These are phyloP conservation scores for Pyrochroa serraticornis DNA, from an alignment of 2,888 invertebrate genomes.

Conservation along the genomic window DNA sequence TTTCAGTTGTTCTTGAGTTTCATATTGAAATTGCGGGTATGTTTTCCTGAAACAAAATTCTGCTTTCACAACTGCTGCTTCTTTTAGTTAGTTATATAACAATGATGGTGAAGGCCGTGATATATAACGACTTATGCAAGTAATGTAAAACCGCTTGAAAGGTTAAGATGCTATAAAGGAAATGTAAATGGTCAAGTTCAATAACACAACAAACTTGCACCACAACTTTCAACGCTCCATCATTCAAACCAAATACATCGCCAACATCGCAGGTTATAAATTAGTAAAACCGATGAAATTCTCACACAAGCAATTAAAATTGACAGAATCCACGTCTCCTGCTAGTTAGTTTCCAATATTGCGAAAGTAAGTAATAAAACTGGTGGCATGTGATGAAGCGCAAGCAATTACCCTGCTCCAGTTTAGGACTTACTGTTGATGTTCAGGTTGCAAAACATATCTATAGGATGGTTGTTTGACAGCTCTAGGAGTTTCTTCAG, in stretches of 20 bases:
- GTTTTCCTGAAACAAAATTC: constrained; percentile 14
- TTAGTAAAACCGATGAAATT: constrained; percentile 8
- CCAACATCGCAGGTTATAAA: constrained; percentile 3
- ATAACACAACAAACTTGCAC: constrained; percentile 6
- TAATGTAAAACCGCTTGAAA: background rate
- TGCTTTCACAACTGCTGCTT: background rate
- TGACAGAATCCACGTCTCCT: background rate
- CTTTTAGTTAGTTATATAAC: constrained; percentile 7
- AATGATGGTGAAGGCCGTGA: constrained; percentile 9
- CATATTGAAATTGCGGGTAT: constrained; percentile 17
- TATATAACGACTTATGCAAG: constrained; percentile 13
- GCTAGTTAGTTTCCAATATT: background rate
- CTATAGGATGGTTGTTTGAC: constrained; percentile 16
- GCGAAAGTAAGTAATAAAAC: background rate
- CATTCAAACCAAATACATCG: constrained; percentile 1
- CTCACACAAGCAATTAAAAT: constrained; percentile 2
- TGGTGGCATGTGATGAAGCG: background rate
- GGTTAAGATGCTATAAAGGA: background rate
- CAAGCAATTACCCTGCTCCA: constrained; percentile 15
- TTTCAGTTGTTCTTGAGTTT: constrained; percentile 6
- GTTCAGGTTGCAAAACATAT: constrained; percentile 25
- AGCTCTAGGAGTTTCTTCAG: constrained; percentile 14
- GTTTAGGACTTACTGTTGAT: constrained; percentile 18
- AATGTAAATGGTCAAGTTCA: constrained; percentile 20
- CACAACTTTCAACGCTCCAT: constrained; percentile 7